Conservation (phyloP, 2,113 vertebrate species). For the Percopsis transmontana region DNA sequence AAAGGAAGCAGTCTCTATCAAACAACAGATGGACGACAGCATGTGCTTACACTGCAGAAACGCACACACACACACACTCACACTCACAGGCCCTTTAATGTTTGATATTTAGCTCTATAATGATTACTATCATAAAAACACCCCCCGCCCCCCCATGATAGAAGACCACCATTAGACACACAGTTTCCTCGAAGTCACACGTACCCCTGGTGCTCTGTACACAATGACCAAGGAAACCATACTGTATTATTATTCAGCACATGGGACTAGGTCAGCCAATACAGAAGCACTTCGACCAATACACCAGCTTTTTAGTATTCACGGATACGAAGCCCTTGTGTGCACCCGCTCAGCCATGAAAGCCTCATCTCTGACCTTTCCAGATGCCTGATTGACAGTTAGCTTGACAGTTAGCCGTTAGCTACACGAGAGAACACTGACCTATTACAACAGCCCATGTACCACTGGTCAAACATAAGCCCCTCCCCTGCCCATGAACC, state of each 20-base stretch:
- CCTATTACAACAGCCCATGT: constrained; percentile 23
- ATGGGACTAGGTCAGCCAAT: constrained; percentile 45
- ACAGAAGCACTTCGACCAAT: constrained; percentile 59
- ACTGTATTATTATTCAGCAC: constrained; percentile 43
- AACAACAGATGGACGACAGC: constrained; percentile 76
- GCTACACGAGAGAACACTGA: constrained; percentile 53
- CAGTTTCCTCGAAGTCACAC: constrained; percentile 12
- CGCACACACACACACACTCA: constrained; percentile 17
- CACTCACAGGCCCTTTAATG: constrained; percentile 62
- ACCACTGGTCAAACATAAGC: neutral
- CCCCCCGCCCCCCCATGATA: constrained; percentile 9
- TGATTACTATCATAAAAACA: constrained; percentile 32
- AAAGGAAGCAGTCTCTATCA: constrained; percentile 75
- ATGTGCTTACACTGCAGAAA: constrained; percentile 75
- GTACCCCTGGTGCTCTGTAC: constrained; percentile 24
- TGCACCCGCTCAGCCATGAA: constrained; percentile 36
- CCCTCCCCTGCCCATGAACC: neutral
- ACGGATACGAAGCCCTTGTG: constrained; percentile 73
- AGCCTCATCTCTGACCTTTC: constrained; percentile 8
- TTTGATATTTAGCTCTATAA: constrained; percentile 70
- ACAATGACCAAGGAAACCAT: constrained; percentile 34
- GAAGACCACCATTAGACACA: constrained; percentile 22
- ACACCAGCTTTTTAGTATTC: constrained; percentile 47
- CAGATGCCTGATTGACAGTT: constrained; percentile 21
- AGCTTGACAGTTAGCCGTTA: too few species aligned